A percentile compares a stretch with the other conserved stretches of the same genome.
These are phyloP conservation scores for Toxotes chatareus DNA, from an alignment of 2,113 vertebrate genomes.

Conservation along the genomic window DNA sequence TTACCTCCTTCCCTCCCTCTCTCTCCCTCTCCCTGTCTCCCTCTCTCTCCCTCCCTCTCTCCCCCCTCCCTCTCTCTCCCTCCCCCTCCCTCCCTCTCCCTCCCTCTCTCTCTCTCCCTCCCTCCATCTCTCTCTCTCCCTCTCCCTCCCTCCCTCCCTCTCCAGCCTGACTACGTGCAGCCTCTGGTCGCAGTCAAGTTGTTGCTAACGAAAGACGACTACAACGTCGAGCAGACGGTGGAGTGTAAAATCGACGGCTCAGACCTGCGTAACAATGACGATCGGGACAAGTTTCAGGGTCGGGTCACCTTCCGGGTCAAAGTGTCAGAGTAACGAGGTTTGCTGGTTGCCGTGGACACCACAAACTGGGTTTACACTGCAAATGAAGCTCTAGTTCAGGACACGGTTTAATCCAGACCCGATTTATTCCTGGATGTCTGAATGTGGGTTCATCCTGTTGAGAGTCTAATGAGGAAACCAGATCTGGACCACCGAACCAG, in stretches of 20 bases:
- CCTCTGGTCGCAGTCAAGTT: slow-evolving; percentile 93
- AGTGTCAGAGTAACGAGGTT: slow-evolving; percentile 82
- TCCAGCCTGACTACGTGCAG: slow-evolving; percentile 86
- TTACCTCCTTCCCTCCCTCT: too few species aligned
- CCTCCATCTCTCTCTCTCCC: background rate
- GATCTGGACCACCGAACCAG: slow-evolving; percentile 4
- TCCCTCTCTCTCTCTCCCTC: background rate
- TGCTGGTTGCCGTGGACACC: slow-evolving; percentile 24
- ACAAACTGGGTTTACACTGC: slow-evolving; percentile 15
- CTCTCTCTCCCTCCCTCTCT: background rate
- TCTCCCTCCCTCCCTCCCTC: background rate
- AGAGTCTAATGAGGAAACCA: slow-evolving; percentile 9
- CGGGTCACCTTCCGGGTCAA: slow-evolving; percentile 90
- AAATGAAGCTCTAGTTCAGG: background rate
- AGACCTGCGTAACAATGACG: slow-evolving; percentile 88
- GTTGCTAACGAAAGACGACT: slow-evolving; percentile 75
- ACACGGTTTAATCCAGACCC: slow-evolving; percentile 37
- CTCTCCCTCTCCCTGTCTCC: background rate
- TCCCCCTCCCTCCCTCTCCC: too few species aligned
- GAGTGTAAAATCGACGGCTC: slow-evolving; percentile 92
- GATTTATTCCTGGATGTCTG: slow-evolving; percentile 34
- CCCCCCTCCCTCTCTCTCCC: too few species aligned
- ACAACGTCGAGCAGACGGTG: slow-evolving; percentile 84
- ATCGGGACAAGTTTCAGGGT: slow-evolving; percentile 94
- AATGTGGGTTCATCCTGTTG: background rate